Conservation (phyloP, 2,797 vertebrate genomes). For the Enteromius afrohamiltoni region DNA sequence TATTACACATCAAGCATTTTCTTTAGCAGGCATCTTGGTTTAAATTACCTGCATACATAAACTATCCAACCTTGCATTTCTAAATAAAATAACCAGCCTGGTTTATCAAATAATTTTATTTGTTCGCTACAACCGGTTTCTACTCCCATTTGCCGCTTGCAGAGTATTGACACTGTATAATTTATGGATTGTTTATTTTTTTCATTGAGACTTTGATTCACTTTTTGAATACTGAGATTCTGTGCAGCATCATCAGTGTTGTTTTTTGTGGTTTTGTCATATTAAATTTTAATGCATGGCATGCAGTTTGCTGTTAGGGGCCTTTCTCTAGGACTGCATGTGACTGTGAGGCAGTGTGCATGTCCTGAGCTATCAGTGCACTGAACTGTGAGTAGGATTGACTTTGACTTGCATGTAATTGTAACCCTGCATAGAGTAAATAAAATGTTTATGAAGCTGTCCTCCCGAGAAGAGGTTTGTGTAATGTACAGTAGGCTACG, state of each 20-base stretch:
- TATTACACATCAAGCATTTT: background rate
- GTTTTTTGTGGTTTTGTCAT: slow-evolving; percentile 32
- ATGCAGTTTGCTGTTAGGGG: slow-evolving; percentile 13
- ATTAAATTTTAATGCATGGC: slow-evolving; percentile 30
- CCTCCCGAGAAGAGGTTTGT: slow-evolving; percentile 27
- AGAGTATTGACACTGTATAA: background rate
- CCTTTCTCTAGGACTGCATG: slow-evolving; percentile 7
- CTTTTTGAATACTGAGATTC: background rate
- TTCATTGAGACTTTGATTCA: background rate
- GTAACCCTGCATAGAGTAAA: background rate
- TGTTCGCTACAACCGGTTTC: background rate
- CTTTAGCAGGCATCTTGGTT: background rate
- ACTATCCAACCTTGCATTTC: background rate
- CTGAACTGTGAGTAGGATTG: slow-evolving; percentile 24
- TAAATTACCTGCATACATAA: background rate
- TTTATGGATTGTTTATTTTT: background rate
- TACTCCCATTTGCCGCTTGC: background rate
- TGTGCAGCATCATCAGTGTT: slow-evolving; percentile 1
- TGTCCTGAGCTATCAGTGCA: slow-evolving; percentile 32
- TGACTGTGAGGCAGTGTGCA: slow-evolving; percentile 24
- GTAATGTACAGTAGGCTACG: slow-evolving; percentile 17
- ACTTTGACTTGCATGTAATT: slow-evolving; percentile 34
- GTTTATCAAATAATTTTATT: background rate
- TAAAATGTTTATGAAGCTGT: slow-evolving; percentile 28
- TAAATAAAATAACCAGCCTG: background rate